Evolutionary conservation across 2,113 vertebrate genomes (phyloP), one percentile per base, ranked within the genome.

Genomic region (Xerus inauris): DNA sequence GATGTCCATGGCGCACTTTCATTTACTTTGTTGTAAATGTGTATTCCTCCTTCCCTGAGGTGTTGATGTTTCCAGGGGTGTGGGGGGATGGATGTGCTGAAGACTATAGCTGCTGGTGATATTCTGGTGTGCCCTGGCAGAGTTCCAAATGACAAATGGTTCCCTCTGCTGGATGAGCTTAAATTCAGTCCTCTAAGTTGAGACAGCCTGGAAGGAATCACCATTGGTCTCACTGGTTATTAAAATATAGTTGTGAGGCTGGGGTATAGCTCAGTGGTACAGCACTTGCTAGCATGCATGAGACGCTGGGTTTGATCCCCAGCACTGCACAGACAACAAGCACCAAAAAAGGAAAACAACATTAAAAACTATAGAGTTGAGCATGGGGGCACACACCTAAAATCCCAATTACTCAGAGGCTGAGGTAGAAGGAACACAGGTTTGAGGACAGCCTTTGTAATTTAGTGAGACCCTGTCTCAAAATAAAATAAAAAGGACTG

Each of bases 141-240:
- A 73, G 32, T 59, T 87, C 5, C 3, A 49, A 42, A 73, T 69
- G 87, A 47, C 72, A 75, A 40, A 72, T 40, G 71, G 62, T 90
- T 96, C 62, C 87, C 91, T 91, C 81, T 95, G 17, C 91, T 93
- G 82, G 91, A 13, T 88, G 24, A 94, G 51, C 38, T 83, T 72
- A 40, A 45, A 89, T 64, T 92, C 79, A 45, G 40, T 45, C 47
- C 76, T 73, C 35, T 45, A 42, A 26, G 5, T 57, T 79, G 30
- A 96, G 73, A 84, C 57, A 65, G 3, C 3, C 26, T 4, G 8
- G 64, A 5, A 92, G n/a, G 40, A 87, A 54, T 92, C 57, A 32
- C 12, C 24, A n/a, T 57, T n/a, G 10, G 35, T 64, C n/a, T 93
- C 42, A 51, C 12, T 93, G 47, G 45, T 59, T 16, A 82, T 42